These are phyloP conservation scores for Hormaphis cornu DNA, from an alignment of 1,140 invertebrate species.

Conservation along the genomic window DNA sequence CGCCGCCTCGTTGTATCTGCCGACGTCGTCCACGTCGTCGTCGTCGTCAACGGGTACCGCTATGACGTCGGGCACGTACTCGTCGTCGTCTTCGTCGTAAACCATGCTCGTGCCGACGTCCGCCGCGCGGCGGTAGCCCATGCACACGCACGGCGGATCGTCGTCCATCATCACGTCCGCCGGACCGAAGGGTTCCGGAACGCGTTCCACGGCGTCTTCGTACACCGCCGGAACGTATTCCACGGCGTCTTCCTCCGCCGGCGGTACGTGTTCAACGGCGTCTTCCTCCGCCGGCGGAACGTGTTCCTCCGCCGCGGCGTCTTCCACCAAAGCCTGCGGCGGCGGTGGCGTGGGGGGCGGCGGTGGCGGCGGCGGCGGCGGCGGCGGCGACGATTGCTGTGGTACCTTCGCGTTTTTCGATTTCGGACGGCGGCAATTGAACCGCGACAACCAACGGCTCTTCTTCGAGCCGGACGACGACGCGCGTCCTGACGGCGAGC, in stretches of 20 bases:
- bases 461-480: neutral
- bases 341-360: too few relatives aligned
- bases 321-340: too few relatives aligned
- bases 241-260: too few relatives aligned
- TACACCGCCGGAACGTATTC: too few relatives aligned
- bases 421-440: neutral
- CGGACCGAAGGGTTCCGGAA: conserved; percentile 34
- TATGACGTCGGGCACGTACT: neutral
- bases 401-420: neutral
- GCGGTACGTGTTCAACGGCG: too few relatives aligned
- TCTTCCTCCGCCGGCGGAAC: too few relatives aligned
- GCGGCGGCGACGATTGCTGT: neutral
- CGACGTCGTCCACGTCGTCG: conserved; percentile 1
- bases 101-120: conserved; percentile 47
- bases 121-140: conserved; percentile 51
- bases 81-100: conserved; percentile 43
- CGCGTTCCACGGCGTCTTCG: too few relatives aligned
- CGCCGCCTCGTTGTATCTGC: neutral
- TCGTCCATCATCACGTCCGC: conserved; percentile 41
- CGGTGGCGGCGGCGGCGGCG: too few relatives aligned
- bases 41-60: conserved; percentile 37
- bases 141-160: conserved; percentile 50
- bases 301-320: too few relatives aligned
- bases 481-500: neutral
- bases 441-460: neutral